Conservation (phyloP, 2,888 invertebrate genomes). For the Heliconius ismenius region DNA sequence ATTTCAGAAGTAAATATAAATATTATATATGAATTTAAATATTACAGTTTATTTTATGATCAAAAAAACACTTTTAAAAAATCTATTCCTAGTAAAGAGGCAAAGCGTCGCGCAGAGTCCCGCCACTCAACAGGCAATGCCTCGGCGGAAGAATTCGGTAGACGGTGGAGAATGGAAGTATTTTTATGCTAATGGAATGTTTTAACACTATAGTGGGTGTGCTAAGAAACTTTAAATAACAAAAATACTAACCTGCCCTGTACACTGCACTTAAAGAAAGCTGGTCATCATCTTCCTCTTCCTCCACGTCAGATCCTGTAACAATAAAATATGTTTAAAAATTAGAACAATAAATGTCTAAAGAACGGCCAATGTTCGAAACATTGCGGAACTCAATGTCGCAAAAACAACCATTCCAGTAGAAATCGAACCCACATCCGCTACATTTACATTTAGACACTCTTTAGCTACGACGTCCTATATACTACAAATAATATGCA, state of each 20-base stretch:
- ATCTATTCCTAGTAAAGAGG: not conserved
- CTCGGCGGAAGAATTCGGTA: not conserved
- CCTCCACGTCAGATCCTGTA: constrained; percentile 83
- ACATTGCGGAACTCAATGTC: not conserved
- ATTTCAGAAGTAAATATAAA: no score
- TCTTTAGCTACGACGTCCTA: not conserved
- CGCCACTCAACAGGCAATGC: not conserved
- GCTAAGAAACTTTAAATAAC: not conserved
- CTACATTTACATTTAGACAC: not conserved
- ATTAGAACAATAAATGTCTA: not conserved
- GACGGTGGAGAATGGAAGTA: not conserved
- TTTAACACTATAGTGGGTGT: no score
- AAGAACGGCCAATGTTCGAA: not conserved
- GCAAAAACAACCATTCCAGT: not conserved
- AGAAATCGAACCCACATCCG: not conserved
- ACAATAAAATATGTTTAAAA: constrained; percentile 43
- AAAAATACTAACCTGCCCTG: constrained; percentile 73
- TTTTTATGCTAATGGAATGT: no score
- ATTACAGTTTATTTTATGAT: no score
- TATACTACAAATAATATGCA: not conserved
- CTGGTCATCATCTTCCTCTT: constrained; percentile 84
- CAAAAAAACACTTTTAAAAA: no score
- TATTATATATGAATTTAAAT: no score
- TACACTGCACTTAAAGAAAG: constrained; percentile 87
- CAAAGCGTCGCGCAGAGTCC: not conserved